A percentile compares a stretch with the other conserved stretches of the same genome.
phyloP scores from a whole-genome alignment of 2,797 vertebrate species.

The Mormyrus hasselquistii region DNA sequence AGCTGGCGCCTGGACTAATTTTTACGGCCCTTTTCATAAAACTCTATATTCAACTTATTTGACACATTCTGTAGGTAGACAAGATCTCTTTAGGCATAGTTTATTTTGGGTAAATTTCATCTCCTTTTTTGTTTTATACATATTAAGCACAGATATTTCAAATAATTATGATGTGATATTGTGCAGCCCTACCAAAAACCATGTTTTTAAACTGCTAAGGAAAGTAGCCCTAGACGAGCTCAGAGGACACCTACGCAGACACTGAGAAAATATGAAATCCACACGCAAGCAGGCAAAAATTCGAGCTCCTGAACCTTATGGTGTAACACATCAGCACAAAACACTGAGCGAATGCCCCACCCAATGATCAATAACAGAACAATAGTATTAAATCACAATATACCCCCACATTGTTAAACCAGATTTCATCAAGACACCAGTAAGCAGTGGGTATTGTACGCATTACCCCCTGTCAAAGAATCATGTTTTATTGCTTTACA shows the following conservation, averaged over 20 bases:
- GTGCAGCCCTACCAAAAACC: not conserved
- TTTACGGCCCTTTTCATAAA: not conserved
- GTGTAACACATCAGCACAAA: not conserved
- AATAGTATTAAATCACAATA: not conserved
- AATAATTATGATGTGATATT: not conserved
- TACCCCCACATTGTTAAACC: not conserved
- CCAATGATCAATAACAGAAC: not conserved
- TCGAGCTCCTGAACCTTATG: not conserved
- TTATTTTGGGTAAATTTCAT: not conserved
- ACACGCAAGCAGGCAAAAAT: not conserved
- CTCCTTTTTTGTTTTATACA: not conserved
- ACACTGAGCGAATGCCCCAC: not conserved
- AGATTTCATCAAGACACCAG: not conserved
- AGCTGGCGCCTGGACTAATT: not conserved
- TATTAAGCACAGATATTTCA: not conserved
- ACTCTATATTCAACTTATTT: not conserved
- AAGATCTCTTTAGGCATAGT: not conserved
- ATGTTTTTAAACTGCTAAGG: not conserved
- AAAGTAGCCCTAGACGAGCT: not conserved
- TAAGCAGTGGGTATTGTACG: not conserved
- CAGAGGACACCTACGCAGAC: not conserved
- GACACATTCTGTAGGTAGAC: not conserved
- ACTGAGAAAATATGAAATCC: not conserved
- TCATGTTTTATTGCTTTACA: not conserved
- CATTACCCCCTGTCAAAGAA: not conserved